Conservation (phyloP, 2,797 vertebrate genomes). For the Glyptemys insculpta region DNA sequence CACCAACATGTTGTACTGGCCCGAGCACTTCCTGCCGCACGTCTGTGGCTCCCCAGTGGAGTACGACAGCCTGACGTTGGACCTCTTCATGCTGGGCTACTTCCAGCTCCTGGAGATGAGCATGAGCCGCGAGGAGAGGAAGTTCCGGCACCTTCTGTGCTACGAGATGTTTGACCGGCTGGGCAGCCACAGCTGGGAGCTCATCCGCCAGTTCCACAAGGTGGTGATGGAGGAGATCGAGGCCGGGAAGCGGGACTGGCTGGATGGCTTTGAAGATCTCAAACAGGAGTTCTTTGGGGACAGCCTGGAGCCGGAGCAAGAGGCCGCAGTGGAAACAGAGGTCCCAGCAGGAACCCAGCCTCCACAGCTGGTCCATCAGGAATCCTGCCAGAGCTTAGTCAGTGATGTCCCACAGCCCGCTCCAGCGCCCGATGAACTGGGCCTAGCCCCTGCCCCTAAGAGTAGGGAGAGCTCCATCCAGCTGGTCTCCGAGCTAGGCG, state of each 20-base stretch:
- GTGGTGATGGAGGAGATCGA: conserved; percentile 92
- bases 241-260: conserved; percentile 88
- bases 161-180: conserved; percentile 98
- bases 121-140: conserved; percentile 92
- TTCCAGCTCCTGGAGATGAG: conserved; percentile 98
- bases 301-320: neutral
- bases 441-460: conserved; percentile 26
- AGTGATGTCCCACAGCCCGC: neutral
- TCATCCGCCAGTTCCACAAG: conserved; percentile 92
- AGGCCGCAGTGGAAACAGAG: neutral
- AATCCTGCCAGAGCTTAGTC: conserved; percentile 33
- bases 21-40: conserved; percentile 94
- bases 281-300: conserved; percentile 91
- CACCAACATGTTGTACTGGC: conserved; percentile 93
- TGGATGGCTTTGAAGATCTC: conserved; percentile 93
- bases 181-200: conserved; percentile 92
- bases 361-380: conserved; percentile 18
- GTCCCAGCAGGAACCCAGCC: neutral
- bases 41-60: conserved; percentile 85
- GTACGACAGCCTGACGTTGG: conserved; percentile 92
- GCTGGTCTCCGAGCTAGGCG: conserved; percentile 91
- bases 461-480: conserved; percentile 84
- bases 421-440: conserved; percentile 28
- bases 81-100: conserved; percentile 99
- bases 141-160: conserved; percentile 96